Base-by-base conservation (phyloP, 2,797 vertebrate species). In the Liparis tanakae region DNA sequence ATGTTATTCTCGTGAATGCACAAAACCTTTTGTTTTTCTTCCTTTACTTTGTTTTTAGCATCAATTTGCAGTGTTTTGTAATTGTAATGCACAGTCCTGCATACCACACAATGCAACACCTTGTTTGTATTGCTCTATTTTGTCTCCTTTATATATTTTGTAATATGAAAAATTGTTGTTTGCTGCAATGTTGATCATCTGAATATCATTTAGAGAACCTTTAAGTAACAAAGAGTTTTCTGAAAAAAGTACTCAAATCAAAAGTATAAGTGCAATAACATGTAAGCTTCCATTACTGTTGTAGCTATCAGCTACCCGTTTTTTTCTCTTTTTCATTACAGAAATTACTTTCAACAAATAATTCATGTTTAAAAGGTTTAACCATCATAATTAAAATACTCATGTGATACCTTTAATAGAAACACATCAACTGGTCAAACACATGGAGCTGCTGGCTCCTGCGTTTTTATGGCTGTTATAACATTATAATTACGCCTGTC, bases 361-460 rank as follows among this genome's bases (percentile, higher is more conserved):
- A 54, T 34, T 15, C 0, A 33, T 33, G 2, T 60, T 17, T 58
- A 25, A 3, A 10, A n/a, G 18, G n/a, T 48, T 39, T 41, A 34
- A 44, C 7, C 1, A 13, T 5, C 44, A 2, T 10, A 17, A 17
- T 15, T 55, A 0, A 54, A 62, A 61, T 9, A 25, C 17, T 14
- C 10, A 30, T 10, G 7, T 34, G 4, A 37, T 22, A 13, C 22
- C 10, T 41, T 7, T 15, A 3, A 37, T 10, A 53, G 46, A 46
- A 70, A 61, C 7, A 79, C 65, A 67, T 79, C 67, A 81, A n/a
- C 56, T 25, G 37, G 37, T 67, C 37, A 67, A 41, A 43, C 69
- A 78, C 41, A 33, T 48, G 57, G 33, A 1, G 1, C n/a, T 50
- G 72, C 73, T 64, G 64, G 63, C 59, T 30, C 25, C 25, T 30